Evolutionary conservation across 2,113 vertebrate species (phyloP).

Genomic region (Ameiurus melas): DNA sequence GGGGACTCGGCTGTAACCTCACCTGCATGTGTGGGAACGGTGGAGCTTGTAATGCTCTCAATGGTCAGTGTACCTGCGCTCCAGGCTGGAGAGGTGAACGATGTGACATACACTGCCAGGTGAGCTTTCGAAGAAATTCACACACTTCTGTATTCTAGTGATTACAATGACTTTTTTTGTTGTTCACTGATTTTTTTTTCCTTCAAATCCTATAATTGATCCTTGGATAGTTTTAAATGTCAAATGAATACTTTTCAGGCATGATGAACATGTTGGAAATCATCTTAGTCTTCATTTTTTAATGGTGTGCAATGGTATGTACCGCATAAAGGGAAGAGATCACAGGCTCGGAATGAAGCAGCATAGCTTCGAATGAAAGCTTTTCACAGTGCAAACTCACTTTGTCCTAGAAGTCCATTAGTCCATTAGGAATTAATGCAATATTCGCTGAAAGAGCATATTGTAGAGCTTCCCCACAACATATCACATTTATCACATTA

Average conservation of each 20-base stretch:
- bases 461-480: neutral
- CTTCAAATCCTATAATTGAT: neutral
- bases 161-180: neutral
- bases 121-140: slow-evolving; percentile 56
- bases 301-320: neutral
- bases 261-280: neutral
- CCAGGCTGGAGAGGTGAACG: slow-evolving; percentile 88
- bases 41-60: slow-evolving; percentile 84
- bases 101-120: slow-evolving; percentile 89
- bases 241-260: neutral
- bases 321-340: neutral
- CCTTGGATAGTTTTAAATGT: neutral
- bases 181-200: neutral
- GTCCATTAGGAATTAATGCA: neutral
- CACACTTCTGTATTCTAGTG: neutral
- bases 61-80: slow-evolving; percentile 87
- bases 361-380: neutral
- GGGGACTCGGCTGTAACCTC: slow-evolving; percentile 91
- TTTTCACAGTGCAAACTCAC: slow-evolving; percentile 4
- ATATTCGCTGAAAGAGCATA: neutral
- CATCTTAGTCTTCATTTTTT: neutral
- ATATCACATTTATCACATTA: neutral
- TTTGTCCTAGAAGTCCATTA: neutral
- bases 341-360: neutral
- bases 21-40: slow-evolving; percentile 87